Base-by-base conservation (phyloP, 2,888 invertebrate species). In the Carpatolechia fugitivella region DNA sequence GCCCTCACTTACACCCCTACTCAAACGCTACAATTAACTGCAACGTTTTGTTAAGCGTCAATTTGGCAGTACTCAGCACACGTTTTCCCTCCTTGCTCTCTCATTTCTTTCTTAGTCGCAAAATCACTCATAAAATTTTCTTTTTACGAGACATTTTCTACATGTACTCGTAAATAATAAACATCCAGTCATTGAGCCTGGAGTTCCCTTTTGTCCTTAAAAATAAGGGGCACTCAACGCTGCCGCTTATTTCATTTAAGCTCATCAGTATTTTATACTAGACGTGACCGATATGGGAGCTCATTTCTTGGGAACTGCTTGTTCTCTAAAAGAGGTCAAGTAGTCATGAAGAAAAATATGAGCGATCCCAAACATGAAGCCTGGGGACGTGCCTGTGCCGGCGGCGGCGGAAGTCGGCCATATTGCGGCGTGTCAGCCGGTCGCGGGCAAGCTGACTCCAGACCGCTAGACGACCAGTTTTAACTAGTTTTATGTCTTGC, bases 11-110 rank as follows among this genome's bases (percentile, higher is more conserved):
- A 57, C 60, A 40, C 61, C 65, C 66, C 64, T 70, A 71, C 69
- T 73, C 68, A 69, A 79, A 80, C 74, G 74, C 79, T 79, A 84
- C 81, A 86, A 85, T 86, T 87, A 85, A 83, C 80, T 78, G 74
- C 77, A 77, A 74, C 74, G 68, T 75, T 68, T 72, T 74, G 70
- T 76, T 78, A 76, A 77, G 78, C 73, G 74, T 78, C 78, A 78
- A 81, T 82, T 83, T 82, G 78, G 80, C 78, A 77, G 76, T 71
- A 73, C 70, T 66, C 63, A 61, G n/a, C 50, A 29, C 33, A 33
- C 20, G 18, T 20, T 49, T 46, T 47, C 10, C 50, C 38, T 38
- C 13, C 24, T 6, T n/a, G 20, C 14, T 38, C 14, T 36, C 36
- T 30, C n/a, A 20, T 18, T 24, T 62, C 56, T 60, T 60, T 66